These are phyloP conservation scores for Parotia lawesii DNA, from an alignment of 2,113 vertebrate species.

Conservation along the genomic window DNA sequence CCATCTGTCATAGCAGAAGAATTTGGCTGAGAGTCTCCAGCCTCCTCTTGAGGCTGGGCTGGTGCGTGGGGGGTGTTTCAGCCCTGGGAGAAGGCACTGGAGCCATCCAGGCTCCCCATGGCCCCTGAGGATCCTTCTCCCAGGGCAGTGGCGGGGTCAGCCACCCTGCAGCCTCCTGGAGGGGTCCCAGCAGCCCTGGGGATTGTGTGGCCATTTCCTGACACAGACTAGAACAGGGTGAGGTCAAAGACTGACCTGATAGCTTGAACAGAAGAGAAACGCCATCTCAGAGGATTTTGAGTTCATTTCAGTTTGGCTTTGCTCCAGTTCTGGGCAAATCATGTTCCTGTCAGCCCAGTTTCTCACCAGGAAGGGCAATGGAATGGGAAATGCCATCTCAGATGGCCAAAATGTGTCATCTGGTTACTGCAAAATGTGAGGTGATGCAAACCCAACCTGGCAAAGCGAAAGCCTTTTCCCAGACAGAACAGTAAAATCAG, in stretches of 20 bases:
- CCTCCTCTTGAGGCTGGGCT: not conserved
- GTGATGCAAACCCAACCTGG: not conserved
- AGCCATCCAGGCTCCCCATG: not conserved
- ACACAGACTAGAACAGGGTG: not conserved
- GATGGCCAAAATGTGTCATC: not conserved
- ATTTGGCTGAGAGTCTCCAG: not conserved
- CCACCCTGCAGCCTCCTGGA: not conserved
- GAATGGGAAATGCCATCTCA: not conserved
- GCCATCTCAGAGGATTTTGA: not conserved
- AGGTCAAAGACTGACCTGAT: not conserved
- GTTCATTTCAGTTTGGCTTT: not conserved
- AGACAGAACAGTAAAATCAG: not conserved
- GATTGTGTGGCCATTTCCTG: not conserved
- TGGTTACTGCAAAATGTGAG: not conserved
- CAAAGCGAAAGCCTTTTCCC: not conserved
- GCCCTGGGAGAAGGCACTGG: not conserved
- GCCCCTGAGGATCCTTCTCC: not conserved
- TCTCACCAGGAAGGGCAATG: not conserved
- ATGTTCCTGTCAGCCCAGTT: not conserved
- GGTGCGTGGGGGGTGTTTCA: not conserved
- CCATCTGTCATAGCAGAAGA: not conserved
- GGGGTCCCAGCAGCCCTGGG: not conserved
- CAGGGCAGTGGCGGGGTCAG: accelerated
- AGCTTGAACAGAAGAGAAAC: not conserved
- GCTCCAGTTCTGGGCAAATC: not conserved